Evolutionary conservation across 2,113 vertebrate species (phyloP).

Genomic region (Marmota flaviventris): DNA sequence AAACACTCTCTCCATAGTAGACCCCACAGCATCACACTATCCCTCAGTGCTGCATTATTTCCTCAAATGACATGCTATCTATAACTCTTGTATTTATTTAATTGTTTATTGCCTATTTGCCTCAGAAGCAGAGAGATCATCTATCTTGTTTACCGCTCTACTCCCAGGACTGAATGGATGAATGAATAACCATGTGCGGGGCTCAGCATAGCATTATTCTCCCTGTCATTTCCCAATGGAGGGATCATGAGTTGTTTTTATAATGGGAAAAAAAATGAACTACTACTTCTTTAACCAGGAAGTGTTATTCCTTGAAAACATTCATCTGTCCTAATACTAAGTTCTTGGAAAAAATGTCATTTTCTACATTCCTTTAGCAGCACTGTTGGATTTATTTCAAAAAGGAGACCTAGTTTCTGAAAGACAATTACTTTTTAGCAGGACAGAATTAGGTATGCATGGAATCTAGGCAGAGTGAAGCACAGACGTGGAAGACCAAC

Average conservation of each 20-base stretch:
- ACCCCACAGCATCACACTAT: not conserved
- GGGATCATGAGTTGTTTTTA: not conserved
- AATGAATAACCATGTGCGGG: not conserved
- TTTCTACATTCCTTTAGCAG: not conserved
- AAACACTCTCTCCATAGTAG: not conserved
- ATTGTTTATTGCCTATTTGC: not conserved
- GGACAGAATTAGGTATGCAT: not conserved
- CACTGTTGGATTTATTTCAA: conserved; percentile 18
- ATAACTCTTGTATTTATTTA: not conserved
- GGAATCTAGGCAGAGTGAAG: not conserved
- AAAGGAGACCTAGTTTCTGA: conserved; percentile 47
- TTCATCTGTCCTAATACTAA: not conserved
- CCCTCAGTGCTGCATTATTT: not conserved
- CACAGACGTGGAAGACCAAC: not conserved
- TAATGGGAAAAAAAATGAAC: not conserved
- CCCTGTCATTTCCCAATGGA: not conserved
- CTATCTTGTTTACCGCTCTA: not conserved
- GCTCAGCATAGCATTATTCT: not conserved
- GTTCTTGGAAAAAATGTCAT: not conserved
- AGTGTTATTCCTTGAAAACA: not conserved
- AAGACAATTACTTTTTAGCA: not conserved
- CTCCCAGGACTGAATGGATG: not conserved
- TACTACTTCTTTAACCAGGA: not conserved
- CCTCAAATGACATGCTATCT: not conserved
- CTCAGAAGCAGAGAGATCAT: not conserved